Percentiles rank a stretch among this genome's conserved stretches.
Evolutionary conservation across 2,888 invertebrate species (phyloP).

Genomic region (Tolmerus cingulatus): DNA sequence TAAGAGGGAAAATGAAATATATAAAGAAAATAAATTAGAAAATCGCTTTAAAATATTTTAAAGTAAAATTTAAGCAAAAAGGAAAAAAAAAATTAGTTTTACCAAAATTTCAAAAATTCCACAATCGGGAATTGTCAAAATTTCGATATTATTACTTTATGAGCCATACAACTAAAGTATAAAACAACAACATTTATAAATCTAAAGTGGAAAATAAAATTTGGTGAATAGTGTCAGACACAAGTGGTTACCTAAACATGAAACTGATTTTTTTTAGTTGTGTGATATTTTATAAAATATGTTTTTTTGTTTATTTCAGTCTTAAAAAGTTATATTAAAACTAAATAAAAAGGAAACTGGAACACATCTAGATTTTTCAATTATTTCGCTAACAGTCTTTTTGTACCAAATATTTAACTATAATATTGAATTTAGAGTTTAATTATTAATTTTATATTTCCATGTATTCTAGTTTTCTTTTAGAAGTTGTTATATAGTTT

Average conservation of each 20-base stretch:
- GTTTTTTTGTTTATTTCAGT: background rate
- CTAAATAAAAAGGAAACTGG: background rate
- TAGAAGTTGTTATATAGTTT: background rate
- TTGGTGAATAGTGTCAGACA: slow-evolving; percentile 34
- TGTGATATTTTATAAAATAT: background rate
- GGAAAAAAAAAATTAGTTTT: background rate
- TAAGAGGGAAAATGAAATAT: slow-evolving; percentile 37
- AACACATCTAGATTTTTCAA: background rate
- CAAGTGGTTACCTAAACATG: slow-evolving; percentile 29
- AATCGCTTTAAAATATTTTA: slow-evolving; percentile 1
- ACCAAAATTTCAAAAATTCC: slow-evolving; percentile 3
- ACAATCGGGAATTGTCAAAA: background rate
- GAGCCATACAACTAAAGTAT: background rate
- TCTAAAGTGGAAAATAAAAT: background rate
- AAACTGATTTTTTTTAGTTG: background rate
- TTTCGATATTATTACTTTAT: background rate
- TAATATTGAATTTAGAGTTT: background rate
- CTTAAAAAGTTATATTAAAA: background rate
- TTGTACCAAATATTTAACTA: background rate
- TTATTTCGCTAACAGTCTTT: background rate
- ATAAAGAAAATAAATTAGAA: slow-evolving; percentile 34
- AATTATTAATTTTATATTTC: background rate
- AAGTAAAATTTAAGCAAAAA: background rate
- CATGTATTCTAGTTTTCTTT: background rate
- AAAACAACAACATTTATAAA: background rate